phyloP scores from a whole-genome alignment of 2,888 invertebrate genomes.

The Tyria jacobaeae region DNA sequence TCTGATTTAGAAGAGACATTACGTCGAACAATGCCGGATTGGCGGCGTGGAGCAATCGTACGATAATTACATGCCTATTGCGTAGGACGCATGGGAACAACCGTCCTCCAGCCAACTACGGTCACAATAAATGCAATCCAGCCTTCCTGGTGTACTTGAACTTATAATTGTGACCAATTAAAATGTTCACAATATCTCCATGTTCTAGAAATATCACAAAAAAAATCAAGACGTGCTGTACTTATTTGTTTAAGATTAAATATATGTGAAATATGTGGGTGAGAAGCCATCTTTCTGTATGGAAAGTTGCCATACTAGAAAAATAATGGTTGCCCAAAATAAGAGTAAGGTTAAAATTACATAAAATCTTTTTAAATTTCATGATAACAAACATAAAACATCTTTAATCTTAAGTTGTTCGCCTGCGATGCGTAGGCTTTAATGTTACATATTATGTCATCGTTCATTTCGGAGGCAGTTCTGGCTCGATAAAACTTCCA shows the following conservation, averaged over 20 bases:
- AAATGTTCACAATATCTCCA: conserved; percentile 25
- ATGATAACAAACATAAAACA: conserved; percentile 30
- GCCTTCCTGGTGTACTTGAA: conserved; percentile 37
- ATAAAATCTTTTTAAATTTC: conserved; percentile 28
- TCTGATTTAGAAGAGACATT: conserved; percentile 83
- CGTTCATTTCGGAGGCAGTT: background rate
- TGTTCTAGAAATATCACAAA: conserved; percentile 17
- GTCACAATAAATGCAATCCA: conserved; percentile 29
- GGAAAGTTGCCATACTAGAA: conserved; percentile 38
- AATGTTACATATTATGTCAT: conserved; percentile 7
- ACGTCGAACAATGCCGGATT: conserved; percentile 78
- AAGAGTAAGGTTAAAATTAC: conserved; percentile 36
- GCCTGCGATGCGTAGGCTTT: conserved; percentile 13
- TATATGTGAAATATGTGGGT: conserved; percentile 47
- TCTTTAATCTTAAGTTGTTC: conserved; percentile 16
- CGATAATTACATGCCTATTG: conserved; percentile 73
- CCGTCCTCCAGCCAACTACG: conserved; percentile 35
- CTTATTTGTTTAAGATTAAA: conserved; percentile 20
- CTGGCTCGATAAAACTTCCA: background rate
- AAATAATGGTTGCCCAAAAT: conserved; percentile 44
- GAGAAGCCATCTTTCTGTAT: conserved; percentile 38
- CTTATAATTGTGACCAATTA: conserved; percentile 37
- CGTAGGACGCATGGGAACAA: conserved; percentile 81
- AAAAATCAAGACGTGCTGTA: conserved; percentile 12
- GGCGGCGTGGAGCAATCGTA: conserved; percentile 71